Evolutionary conservation across 1,140 invertebrate species (phyloP).

Genomic region (Stegodyphus dumicola): DNA sequence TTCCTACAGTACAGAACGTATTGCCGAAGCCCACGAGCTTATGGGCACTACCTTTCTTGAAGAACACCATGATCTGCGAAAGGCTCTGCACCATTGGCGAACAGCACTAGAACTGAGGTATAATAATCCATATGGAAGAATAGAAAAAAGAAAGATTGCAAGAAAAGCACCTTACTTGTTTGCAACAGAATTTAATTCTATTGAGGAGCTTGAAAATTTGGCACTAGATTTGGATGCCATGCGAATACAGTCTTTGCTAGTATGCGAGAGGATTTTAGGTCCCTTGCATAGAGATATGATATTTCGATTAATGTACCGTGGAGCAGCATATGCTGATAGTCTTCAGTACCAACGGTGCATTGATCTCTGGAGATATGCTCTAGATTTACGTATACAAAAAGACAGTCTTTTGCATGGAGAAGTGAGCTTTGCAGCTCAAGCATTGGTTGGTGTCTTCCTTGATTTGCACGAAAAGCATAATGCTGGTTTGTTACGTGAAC

Average conservation of each 20-base stretch:
- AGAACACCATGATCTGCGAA: constrained; percentile 77
- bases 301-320: constrained; percentile 80
- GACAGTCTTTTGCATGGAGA: constrained; percentile 79
- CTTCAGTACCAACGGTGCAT: constrained; percentile 86
- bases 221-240: constrained; percentile 82
- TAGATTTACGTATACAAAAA: constrained; percentile 82
- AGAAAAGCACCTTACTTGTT: constrained; percentile 73
- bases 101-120: constrained; percentile 70
- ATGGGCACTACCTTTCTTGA: constrained; percentile 87
- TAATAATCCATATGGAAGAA: constrained; percentile 15
- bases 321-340: constrained; percentile 87
- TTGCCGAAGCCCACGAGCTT: constrained; percentile 86
- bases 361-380: constrained; percentile 83
- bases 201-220: constrained; percentile 78
- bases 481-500: constrained; percentile 70
- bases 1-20: constrained; percentile 75
- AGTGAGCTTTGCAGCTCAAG: constrained; percentile 85
- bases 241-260: constrained; percentile 83
- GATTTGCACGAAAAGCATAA: constrained; percentile 78
- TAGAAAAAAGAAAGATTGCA: constrained; percentile 28
- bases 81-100: constrained; percentile 73
- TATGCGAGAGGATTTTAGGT: constrained; percentile 85
- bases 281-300: constrained; percentile 85
- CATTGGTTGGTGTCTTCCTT: constrained; percentile 77
- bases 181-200: constrained; percentile 78